Conservation (phyloP, 2,113 vertebrate genomes). For the Rutilus rutilus region DNA sequence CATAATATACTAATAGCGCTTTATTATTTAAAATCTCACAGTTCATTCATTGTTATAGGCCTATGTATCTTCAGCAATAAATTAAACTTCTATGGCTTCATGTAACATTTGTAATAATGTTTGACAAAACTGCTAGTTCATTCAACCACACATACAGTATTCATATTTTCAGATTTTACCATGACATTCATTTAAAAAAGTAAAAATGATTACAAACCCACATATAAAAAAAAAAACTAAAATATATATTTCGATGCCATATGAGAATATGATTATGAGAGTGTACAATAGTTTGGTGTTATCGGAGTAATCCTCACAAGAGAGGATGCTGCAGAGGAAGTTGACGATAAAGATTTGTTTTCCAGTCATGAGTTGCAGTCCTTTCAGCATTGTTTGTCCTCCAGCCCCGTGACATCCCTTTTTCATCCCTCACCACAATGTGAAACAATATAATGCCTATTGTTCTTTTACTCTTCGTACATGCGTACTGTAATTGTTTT, state of each 20-base stretch:
- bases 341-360: constrained; percentile 24
- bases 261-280: constrained; percentile 13
- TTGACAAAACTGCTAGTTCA: constrained; percentile 52
- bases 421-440: not conserved
- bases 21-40: constrained; percentile 66
- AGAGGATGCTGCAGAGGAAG: not conserved
- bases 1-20: constrained; percentile 50
- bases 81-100: constrained; percentile 89
- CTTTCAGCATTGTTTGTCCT: constrained; percentile 45
- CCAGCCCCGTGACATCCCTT: constrained; percentile 25
- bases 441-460: constrained; percentile 10
- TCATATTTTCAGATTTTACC: constrained; percentile 50
- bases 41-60: constrained; percentile 74
- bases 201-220: constrained; percentile 81
- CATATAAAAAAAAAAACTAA: constrained; percentile 13
- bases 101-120: constrained; percentile 72
- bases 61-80: constrained; percentile 88
- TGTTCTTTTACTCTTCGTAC: constrained; percentile 9
- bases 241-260: constrained; percentile 26
- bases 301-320: not conserved
- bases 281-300: constrained; percentile 9
- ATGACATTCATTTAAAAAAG: constrained; percentile 66
- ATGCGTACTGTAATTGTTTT: constrained; percentile 12
- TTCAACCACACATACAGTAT: constrained; percentile 53
- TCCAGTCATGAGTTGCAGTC: constrained; percentile 40